Percentiles rank a stretch among this genome's conserved stretches.
Conservation (phyloP, 2,888 invertebrate species). For the Andricus quercusramuli region DNA sequence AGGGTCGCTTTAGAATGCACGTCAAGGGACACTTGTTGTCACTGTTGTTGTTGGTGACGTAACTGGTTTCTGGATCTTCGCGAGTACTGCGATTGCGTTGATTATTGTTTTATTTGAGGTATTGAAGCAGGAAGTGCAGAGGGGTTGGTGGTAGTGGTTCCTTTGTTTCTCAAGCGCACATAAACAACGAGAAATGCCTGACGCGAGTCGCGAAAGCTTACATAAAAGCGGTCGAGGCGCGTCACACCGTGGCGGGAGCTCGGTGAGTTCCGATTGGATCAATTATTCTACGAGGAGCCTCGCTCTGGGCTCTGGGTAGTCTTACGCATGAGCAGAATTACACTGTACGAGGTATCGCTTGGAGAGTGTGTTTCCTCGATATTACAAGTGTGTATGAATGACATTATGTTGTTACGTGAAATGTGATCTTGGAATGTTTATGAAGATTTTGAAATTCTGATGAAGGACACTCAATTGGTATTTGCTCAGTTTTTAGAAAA, state of each 20-base stretch:
- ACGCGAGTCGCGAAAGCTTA: constrained; percentile 52
- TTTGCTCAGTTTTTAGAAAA: not conserved
- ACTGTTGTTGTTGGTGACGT: constrained; percentile 45
- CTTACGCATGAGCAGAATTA: constrained; percentile 63
- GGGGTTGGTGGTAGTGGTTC: constrained; percentile 21
- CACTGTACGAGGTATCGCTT: constrained; percentile 16
- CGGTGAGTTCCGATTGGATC: constrained; percentile 67
- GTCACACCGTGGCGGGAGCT: constrained; percentile 63
- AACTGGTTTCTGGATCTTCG: constrained; percentile 43
- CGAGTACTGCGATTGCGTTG: constrained; percentile 22
- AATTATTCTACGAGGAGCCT: constrained; percentile 66
- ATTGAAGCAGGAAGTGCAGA: constrained; percentile 37
- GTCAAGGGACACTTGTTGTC: constrained; percentile 67
- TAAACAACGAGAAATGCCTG: constrained; percentile 43
- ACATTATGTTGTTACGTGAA: not conserved
- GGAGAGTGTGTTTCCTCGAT: not conserved
- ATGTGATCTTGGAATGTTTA: not conserved
- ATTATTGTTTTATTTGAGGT: not conserved
- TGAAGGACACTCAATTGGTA: not conserved
- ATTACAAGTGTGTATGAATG: not conserved
- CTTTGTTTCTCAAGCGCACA: constrained; percentile 6
- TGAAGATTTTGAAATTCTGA: not conserved
- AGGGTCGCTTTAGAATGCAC: constrained; percentile 44
- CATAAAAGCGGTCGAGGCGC: constrained; percentile 62
- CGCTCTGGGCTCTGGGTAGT: constrained; percentile 59